Evolutionary conservation across 2,797 vertebrate species (phyloP).

Genomic region (Botia almorhae): DNA sequence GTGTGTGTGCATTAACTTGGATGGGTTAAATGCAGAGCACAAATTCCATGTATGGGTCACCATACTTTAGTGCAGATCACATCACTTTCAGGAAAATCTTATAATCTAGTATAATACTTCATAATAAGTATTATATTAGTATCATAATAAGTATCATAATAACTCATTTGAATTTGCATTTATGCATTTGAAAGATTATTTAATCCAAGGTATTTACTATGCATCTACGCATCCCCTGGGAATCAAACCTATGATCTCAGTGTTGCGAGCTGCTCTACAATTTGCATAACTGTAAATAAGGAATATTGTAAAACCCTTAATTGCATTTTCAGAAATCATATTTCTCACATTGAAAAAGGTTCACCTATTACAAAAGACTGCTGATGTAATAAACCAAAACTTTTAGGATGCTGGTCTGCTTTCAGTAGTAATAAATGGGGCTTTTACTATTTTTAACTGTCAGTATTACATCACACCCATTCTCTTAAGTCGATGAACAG

Average conservation of each 20-base stretch:
- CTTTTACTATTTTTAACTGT: slow-evolving; percentile 2
- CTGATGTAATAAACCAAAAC: not conserved
- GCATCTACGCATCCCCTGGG: not conserved
- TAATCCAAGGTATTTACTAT: no score
- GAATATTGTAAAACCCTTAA: not conserved
- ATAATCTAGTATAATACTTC: no score
- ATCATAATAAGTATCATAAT: no score
- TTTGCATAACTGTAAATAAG: not conserved
- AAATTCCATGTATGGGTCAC: no score
- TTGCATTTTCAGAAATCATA: not conserved
- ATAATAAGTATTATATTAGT: no score
- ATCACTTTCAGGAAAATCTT: no score
- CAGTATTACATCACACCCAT: slow-evolving; percentile 33
- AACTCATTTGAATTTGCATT: not conserved
- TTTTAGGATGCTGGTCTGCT: not conserved
- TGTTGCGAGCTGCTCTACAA: not conserved
- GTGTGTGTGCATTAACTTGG: no score
- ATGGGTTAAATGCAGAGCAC: no score
- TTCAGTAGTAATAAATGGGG: not conserved
- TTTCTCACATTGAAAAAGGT: not conserved
- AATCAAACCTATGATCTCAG: not conserved
- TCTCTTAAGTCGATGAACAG: not conserved
- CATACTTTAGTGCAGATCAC: no score
- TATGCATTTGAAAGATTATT: not conserved
- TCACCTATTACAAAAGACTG: not conserved